Evolutionary conservation across 2,797 vertebrate species (phyloP).

Genomic region (Phoeniculus purpureus): DNA sequence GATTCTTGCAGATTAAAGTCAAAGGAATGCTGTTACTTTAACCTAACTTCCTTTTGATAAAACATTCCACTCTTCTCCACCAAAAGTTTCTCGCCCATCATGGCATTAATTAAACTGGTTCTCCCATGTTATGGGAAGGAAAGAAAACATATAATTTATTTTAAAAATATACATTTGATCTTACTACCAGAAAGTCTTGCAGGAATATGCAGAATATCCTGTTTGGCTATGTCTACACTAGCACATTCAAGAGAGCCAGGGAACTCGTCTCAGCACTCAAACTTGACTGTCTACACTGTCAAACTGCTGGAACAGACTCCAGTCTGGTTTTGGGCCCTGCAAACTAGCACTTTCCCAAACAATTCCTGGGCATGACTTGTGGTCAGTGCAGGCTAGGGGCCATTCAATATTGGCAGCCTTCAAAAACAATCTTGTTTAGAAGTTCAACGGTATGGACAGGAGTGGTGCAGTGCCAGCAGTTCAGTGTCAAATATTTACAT

Average conservation of each 20-base stretch:
- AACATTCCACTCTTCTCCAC: not conserved
- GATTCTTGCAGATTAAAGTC: not conserved
- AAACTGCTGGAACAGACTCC: slow-evolving; percentile 41
- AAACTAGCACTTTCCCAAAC: slow-evolving; percentile 42
- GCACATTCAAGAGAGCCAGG: slow-evolving; percentile 36
- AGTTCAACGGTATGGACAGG: slow-evolving; percentile 14
- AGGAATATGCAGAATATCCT: slow-evolving; percentile 54
- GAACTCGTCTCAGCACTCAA: not conserved
- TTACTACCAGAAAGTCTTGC: not conserved
- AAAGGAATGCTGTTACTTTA: slow-evolving; percentile 3
- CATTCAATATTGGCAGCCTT: not conserved
- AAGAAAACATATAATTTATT: slow-evolving; percentile 28
- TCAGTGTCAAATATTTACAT: not conserved
- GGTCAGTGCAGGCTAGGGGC: slow-evolving; percentile 25
- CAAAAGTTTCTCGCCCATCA: not conserved
- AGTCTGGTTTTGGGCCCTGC: slow-evolving; percentile 20
- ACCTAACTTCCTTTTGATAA: not conserved
- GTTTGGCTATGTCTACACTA: slow-evolving; percentile 30
- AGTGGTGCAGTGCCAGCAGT: slow-evolving; percentile 4
- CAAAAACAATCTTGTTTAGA: slow-evolving; percentile 29
- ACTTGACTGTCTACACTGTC: slow-evolving; percentile 19
- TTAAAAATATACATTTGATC: slow-evolving; percentile 41
- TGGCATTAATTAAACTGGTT: slow-evolving; percentile 20
- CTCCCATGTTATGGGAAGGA: not conserved
- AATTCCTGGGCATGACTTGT: slow-evolving; percentile 43